These are phyloP conservation scores for Pogoniulus pusillus DNA, from an alignment of 2,797 vertebrate species.

Conservation along the genomic window DNA sequence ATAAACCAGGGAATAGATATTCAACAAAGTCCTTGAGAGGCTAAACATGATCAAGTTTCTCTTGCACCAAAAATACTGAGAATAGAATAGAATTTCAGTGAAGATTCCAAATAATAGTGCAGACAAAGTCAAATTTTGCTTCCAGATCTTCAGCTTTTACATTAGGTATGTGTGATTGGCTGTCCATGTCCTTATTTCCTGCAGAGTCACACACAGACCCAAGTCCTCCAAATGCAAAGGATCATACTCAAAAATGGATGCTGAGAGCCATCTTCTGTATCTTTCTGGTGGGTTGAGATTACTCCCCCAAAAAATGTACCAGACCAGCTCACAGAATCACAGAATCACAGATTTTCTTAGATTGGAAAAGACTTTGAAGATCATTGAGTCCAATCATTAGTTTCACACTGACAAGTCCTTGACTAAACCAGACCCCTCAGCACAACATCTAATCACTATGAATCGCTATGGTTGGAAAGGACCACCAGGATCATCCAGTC, in stretches of 20 bases:
- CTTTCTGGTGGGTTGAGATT: too few species aligned
- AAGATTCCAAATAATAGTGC: not conserved
- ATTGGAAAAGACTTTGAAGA: too few species aligned
- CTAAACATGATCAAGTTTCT: not conserved
- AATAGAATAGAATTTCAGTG: not conserved
- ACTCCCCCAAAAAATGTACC: too few species aligned
- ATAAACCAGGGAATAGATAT: not conserved
- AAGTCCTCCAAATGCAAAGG: not conserved
- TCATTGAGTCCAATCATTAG: too few species aligned
- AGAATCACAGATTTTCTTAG: too few species aligned
- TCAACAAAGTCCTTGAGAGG: not conserved
- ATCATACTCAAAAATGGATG: not conserved
- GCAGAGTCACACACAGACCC: not conserved
- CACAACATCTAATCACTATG: too few species aligned
- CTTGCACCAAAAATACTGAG: not conserved
- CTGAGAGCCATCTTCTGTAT: not conserved
- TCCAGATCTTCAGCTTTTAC: not conserved
- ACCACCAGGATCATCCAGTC: too few species aligned
- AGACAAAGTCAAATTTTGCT: not conserved
- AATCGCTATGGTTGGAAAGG: too few species aligned
- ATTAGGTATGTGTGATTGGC: accelerated
- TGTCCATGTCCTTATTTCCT: not conserved
- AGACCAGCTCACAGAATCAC: too few species aligned
- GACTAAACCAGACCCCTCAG: too few species aligned
- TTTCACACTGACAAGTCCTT: too few species aligned